Conservation (phyloP, 64 coral and sea anemone genomes). For the Astreopora myriophthalma region DNA sequence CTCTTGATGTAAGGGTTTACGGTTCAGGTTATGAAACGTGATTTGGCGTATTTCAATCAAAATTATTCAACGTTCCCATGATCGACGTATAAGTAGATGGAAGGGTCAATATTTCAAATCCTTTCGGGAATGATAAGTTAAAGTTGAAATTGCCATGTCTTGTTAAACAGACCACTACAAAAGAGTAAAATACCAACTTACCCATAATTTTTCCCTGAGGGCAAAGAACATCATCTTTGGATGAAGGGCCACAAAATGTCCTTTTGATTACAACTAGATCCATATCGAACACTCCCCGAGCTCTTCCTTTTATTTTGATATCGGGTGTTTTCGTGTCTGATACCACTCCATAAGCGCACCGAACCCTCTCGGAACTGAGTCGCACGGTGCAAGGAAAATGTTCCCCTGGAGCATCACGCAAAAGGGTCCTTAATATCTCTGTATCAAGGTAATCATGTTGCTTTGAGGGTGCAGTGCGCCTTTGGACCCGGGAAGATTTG, state of each 20-base stretch:
- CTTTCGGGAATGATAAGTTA: no score
- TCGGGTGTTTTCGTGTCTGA: conserved; percentile 17
- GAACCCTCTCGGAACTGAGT: neutral
- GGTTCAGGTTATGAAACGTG: no score
- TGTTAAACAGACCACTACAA: neutral
- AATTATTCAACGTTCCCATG: no score
- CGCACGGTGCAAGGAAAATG: conserved; percentile 27
- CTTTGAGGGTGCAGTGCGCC: neutral
- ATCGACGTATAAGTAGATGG: no score
- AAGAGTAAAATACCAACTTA: neutral
- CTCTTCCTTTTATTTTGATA: conserved; percentile 15
- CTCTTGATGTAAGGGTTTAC: no score
- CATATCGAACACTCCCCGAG: conserved; percentile 11
- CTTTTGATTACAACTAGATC: conserved; percentile 45
- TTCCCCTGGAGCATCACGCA: neutral
- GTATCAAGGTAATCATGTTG: conserved; percentile 13
- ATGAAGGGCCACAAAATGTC: neutral
- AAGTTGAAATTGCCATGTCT: neutral
- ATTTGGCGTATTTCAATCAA: no score
- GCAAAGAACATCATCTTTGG: neutral
- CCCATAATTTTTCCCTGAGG: neutral
- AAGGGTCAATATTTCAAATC: no score
- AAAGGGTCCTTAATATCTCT: neutral
- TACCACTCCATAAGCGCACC: conserved; percentile 22
- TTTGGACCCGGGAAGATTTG: neutral